Evolutionary conservation across 2,888 invertebrate species (phyloP), one percentile per base, ranked within the genome.

Genomic region (Marronus borbonicus): DNA sequence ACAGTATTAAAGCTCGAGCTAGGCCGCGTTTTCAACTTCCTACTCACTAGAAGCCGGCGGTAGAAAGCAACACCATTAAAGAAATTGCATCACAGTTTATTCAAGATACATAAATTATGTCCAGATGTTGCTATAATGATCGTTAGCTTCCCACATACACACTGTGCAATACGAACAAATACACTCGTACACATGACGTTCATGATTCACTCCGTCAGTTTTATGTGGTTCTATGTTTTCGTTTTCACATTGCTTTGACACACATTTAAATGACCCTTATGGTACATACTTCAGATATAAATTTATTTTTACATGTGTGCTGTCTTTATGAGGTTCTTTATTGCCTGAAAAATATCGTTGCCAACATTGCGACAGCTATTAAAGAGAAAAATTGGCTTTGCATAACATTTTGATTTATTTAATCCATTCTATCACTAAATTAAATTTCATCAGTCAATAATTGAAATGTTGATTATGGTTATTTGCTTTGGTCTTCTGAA

Each of bases 81-180:
- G 44, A 20, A 49, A 68, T 68, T 68, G 24, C 68, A 68, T 68
- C 68, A 68, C 2, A 68, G 68, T 49, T 28, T 68, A 50, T 68
- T 68, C 68, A 68, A 68, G 50, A 50, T 50, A 68, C 50, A 66
- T 66, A 68, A 68, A 68, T 68, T 68, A 50, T 68, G 8, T 68
- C 50, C 68, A 68, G 68, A 68, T 68, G 68, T 68, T 50, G 14
- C 28, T 8, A 68, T 28, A 28, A 68, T 28, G n/a, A 49, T 50
- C 50, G 50, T 68, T 62, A 68, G 49, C 68, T 68, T 28, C 68
- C 68, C 68, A 68, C 68, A 68, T 68, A 49, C 49, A 68, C 3
- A 50, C 68, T 14, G 4, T 20, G 12, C 4, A 66, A 68, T 50
- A 20, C 49, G 49, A 24, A 52, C 17, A 36, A 36, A 36, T 36